A percentile compares a stretch with the other conserved stretches of the same genome.
phyloP scores from a whole-genome alignment of 2,888 invertebrate genomes.

The Diploptera punctata region DNA sequence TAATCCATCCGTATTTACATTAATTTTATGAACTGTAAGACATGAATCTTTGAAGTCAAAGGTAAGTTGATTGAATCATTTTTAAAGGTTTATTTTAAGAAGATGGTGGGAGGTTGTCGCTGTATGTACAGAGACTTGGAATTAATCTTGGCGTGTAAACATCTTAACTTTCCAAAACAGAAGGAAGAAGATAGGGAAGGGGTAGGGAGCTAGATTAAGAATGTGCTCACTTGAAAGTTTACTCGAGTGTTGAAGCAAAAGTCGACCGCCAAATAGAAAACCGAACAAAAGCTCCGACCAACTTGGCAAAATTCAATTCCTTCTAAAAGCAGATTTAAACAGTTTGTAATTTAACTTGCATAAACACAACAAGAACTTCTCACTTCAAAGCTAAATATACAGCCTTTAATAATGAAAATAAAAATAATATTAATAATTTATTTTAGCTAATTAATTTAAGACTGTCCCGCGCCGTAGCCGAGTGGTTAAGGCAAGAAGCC shows the following conservation, averaged over 20 bases:
- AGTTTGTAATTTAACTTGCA: background rate
- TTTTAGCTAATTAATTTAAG: no score
- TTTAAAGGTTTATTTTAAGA: no score
- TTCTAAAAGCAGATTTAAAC: background rate
- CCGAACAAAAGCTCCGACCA: background rate
- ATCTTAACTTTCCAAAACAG: background rate
- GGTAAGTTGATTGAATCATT: no score
- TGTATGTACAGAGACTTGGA: background rate
- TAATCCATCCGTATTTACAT: no score
- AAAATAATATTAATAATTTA: no score
- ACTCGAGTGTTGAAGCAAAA: background rate
- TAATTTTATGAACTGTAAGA: no score
- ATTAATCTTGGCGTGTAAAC: conserved; percentile 15
- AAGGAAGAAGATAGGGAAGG: background rate
- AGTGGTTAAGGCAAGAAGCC: no score
- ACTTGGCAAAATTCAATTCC: background rate
- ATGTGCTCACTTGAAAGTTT: conserved; percentile 8
- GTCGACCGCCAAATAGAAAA: background rate
- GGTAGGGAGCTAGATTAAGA: background rate
- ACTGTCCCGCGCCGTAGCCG: no score
- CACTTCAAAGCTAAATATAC: no score
- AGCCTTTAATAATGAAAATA: no score
- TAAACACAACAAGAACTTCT: background rate
- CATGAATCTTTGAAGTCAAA: background rate
- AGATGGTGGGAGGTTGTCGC: no score